phyloP scores from a whole-genome alignment of 2,113 vertebrate species.

The Nesospiza acunhae region DNA sequence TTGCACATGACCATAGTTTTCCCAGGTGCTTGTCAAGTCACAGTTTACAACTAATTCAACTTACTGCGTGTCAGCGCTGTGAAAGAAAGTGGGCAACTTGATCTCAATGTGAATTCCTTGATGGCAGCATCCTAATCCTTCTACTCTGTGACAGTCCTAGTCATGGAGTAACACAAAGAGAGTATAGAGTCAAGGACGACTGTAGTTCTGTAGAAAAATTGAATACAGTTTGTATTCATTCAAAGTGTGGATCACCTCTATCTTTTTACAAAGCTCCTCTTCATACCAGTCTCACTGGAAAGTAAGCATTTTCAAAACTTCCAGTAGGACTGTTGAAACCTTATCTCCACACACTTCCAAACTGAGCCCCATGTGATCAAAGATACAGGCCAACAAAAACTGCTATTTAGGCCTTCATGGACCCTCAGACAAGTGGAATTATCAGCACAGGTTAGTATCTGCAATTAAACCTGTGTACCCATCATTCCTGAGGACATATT shows the following conservation, averaged over 20 bases:
- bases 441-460: not conserved
- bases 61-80: fast-evolving
- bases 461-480: not conserved
- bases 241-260: not conserved
- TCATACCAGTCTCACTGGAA: not conserved
- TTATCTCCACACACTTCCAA: not conserved
- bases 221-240: not conserved
- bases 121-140: not conserved
- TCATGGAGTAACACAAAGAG: not conserved
- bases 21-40: not conserved
- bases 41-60: not conserved
- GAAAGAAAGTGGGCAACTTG: not conserved
- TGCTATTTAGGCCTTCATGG: not conserved
- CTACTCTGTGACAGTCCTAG: not conserved
- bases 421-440: not conserved
- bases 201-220: not conserved
- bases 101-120: not conserved
- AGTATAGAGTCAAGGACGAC: fast-evolving
- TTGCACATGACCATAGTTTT: not conserved
- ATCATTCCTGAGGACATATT: not conserved
- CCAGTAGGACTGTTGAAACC: not conserved
- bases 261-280: not conserved
- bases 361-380: not conserved
- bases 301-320: not conserved
- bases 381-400: not conserved